Evolutionary conservation across 1,140 invertebrate genomes (phyloP), one percentile per base, ranked within the genome.

Genomic region (Cotesia typhae): DNA sequence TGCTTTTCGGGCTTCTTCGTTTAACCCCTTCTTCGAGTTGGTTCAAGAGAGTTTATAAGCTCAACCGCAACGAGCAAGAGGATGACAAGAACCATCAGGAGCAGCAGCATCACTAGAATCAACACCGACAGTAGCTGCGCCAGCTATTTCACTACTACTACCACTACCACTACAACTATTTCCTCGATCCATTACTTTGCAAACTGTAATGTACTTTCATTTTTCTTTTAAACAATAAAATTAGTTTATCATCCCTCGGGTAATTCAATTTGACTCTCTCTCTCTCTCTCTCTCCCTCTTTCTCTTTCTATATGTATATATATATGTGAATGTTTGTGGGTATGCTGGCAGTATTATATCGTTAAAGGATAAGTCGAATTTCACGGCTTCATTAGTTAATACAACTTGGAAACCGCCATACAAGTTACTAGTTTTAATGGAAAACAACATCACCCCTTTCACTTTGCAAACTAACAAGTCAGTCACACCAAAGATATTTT

Each of bases 1-100:
- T 63, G 28, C 9, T 10, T 17, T 52, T 75, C 71, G 74, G 74
- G 38, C 28, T 53, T 67, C 36, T 71, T 51, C 66, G 47, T 55
- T 12, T 28, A 67, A 53, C 64, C 64, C 63, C 63, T 41, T 14
- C 63, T 41, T 14, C 41, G 10, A 47, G 6, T 47, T 47, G 6
- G 6, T 10, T 10, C 6, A 47, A 47, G 37, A 67, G 52, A 67
- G 51, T 51, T 53, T 55, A 55, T 51, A 67, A 67, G 51, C 28
- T 67, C 66, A 67, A 55, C 51, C 66, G 41, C 51, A 67, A 67
- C 17, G 52, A 67, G 52, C n/a, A 53, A n/a, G 10, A 20, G 12
- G n/a, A 67, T 67, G 66, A 67, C 51, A 55, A 52, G 51, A 67
- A 17, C 38, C 47, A 66, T 51, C 64, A 38, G 20, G 41, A 65